Evolutionary conservation across 2,888 invertebrate genomes (phyloP), one percentile per base, ranked within the genome.

Genomic region (Drosophila multiciliata): DNA sequence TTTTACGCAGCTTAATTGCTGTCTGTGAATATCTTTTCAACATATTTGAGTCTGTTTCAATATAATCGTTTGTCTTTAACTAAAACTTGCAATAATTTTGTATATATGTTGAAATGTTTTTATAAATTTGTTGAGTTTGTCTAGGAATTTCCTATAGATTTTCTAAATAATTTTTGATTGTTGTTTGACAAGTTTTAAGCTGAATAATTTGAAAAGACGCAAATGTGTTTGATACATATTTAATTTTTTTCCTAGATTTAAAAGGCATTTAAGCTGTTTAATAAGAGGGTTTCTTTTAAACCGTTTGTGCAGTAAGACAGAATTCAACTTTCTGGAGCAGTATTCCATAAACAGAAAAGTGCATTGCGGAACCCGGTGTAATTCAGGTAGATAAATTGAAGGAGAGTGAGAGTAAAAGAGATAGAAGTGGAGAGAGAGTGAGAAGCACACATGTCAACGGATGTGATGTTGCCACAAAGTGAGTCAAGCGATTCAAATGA

Each of bases 401-500:
- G 7, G 4, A n/a, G 20, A 5, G n/a, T 8, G 12, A 36, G n/a
- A 45, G 11, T n/a, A 29, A 11, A 11, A 0, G 17, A 36, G 36
- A 32, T n/a, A 11, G 15, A 20, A 26, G 11, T 12, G n/a, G 6
- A 36, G 20, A 5, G 17, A 8, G 53, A 35, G 17, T 42, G 42
- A 50, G 53, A 49, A 52, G 9, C 58, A 54, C 35, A 55, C 29
- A 73, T 64, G 79, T 75, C 82, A 73, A 45, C 67, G 65, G 60
- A 48, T 70, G 61, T 67, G 81, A 73, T 83, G 84, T 83, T 69
- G 78, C 89, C 68, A 62, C 68, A 65, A 66, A 70, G 69, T 77
- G 73, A 67, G 69, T 60, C 57, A 55, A 66, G 61, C 57, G 75
- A 67, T 67, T 83, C 75, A 78, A 55, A 62, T 52, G 52, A 53